phyloP scores from a whole-genome alignment of 2,113 vertebrate genomes.

The Tretioscincus oriximinensis region DNA sequence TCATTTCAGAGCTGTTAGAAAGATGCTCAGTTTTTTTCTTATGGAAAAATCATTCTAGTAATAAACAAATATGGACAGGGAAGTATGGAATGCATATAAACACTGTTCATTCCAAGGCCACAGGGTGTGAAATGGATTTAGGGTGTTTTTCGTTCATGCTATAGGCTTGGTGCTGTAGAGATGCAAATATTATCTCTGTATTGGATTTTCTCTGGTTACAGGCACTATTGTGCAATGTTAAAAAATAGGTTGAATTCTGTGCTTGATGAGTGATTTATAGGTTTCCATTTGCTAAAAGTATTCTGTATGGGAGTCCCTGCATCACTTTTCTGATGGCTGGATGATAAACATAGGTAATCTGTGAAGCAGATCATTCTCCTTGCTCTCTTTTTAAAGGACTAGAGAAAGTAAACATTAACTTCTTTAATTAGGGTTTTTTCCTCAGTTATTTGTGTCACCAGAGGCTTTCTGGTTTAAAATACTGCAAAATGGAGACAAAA shows the following conservation, averaged over 20 bases:
- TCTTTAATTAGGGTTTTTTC: no score
- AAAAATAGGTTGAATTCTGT: conserved; percentile 3
- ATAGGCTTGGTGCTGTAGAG: background rate
- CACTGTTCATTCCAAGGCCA: background rate
- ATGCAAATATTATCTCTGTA: background rate
- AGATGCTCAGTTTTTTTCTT: background rate
- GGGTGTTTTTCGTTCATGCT: background rate
- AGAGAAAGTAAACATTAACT: no score
- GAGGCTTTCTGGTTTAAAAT: conserved; percentile 9
- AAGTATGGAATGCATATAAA: background rate
- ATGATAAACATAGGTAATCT: conserved; percentile 60
- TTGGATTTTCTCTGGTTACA: fast-evolving
- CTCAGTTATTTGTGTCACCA: conserved; percentile 10
- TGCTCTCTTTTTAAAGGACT: background rate
- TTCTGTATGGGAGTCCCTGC: conserved; percentile 11
- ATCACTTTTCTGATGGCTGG: conserved; percentile 43
- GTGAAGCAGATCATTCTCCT: background rate
- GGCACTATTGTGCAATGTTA: conserved; percentile 18
- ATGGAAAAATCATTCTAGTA: background rate
- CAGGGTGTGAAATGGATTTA: background rate
- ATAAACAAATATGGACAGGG: background rate
- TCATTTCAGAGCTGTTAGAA: background rate
- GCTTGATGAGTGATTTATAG: conserved; percentile 42
- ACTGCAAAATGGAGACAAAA: background rate
- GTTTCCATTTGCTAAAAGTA: conserved; percentile 50